Conservation (phyloP, 2,113 vertebrate genomes). For the Typhlomys cinereus region DNA sequence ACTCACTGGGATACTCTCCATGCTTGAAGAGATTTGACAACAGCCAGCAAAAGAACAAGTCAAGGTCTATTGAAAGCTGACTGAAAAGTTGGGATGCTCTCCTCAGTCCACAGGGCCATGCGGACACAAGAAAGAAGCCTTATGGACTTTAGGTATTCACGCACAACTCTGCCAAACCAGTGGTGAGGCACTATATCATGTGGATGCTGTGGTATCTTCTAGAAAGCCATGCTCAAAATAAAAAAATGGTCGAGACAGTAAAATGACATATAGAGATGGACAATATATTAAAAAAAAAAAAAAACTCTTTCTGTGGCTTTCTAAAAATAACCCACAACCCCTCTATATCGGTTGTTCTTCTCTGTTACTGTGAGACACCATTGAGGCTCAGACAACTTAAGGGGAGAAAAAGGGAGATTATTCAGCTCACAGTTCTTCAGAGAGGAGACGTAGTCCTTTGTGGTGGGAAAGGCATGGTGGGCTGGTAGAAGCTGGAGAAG, state of each 20-base stretch:
- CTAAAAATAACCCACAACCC: slow-evolving; percentile 4
- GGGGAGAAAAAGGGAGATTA: too few relatives aligned
- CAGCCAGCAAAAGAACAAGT: background rate
- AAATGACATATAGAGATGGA: background rate
- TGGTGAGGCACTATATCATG: background rate
- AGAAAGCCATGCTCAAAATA: background rate
- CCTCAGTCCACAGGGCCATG: background rate
- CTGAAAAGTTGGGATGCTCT: background rate
- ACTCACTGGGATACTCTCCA: background rate
- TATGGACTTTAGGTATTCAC: background rate
- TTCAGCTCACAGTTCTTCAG: too few relatives aligned
- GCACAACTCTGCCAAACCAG: background rate
- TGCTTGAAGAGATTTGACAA: background rate
- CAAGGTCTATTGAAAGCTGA: background rate
- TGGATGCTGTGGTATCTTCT: background rate
- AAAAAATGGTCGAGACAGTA: too few relatives aligned
- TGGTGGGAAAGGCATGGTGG: too few relatives aligned
- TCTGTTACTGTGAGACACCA: too few relatives aligned
- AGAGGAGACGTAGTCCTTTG: too few relatives aligned
- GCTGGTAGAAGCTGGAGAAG: too few relatives aligned
- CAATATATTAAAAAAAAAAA: background rate
- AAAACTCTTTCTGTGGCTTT: background rate
- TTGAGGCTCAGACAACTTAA: too few relatives aligned
- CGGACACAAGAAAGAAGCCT: background rate
- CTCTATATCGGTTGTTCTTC: too few relatives aligned